Evolutionary conservation across 2,797 vertebrate species (phyloP).

Genomic region (Channallabes apus): DNA sequence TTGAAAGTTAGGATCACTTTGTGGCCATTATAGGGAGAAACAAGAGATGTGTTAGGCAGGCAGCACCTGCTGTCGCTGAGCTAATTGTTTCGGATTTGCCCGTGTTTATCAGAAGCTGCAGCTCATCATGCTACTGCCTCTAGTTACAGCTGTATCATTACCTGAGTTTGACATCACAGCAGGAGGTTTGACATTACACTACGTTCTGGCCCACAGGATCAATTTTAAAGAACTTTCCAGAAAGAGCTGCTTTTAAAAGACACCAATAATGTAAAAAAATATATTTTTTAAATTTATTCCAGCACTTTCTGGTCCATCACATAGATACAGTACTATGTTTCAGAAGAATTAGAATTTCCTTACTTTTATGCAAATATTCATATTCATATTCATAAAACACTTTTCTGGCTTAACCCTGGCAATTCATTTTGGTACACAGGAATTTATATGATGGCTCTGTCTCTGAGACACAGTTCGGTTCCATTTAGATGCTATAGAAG

Average conservation of each 20-base stretch:
- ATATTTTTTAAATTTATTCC: background rate
- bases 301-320: background rate
- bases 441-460: constrained; percentile 22
- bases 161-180: constrained; percentile 78
- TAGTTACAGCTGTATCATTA: constrained; percentile 71
- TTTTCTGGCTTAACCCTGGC: background rate
- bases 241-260: constrained; percentile 67
- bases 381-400: background rate
- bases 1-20: constrained; percentile 90
- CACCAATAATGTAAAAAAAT: constrained; percentile 29
- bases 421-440: background rate
- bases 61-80: constrained; percentile 81
- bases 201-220: constrained; percentile 65
- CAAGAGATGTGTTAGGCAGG: constrained; percentile 84
- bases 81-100: constrained; percentile 84
- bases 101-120: constrained; percentile 75
- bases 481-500: constrained; percentile 44
- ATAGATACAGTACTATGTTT: constrained; percentile 9
- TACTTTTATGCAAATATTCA: constrained; percentile 15
- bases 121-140: constrained; percentile 76
- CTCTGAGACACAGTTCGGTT: constrained; percentile 44
- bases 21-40: constrained; percentile 88
- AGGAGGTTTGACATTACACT: constrained; percentile 77
- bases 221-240: constrained; percentile 53
- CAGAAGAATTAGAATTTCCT: constrained; percentile 10